Evolutionary conservation across 1,140 invertebrate species (phyloP), one percentile per base, ranked within the genome.

Genomic region (Oreohelix idahoensis): DNA sequence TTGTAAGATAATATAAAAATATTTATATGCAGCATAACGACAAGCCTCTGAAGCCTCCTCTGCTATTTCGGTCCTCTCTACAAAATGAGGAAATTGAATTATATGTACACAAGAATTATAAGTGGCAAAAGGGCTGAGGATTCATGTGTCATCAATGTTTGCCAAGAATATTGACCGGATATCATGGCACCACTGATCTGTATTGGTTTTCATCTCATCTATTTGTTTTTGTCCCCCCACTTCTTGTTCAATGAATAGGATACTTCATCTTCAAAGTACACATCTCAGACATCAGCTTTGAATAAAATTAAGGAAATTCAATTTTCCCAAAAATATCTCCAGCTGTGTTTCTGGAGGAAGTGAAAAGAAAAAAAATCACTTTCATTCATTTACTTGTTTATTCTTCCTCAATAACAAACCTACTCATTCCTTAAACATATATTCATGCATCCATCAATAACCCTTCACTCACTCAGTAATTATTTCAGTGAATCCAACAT

Each of bases 61-160:
- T 13, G 23, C 71, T 8, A 42, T 74, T 49, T 49, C 71, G 4
- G 5, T 39, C 71, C 71, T 39, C 71, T n/a, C 29, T 42, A 74
- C 32, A 74, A 8, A 42, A 26, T 42, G 29, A 42, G 20, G 38
- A 49, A 74, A 74, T 42, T 49, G 39, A 74, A 42, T 74, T 42
- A 74, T 42, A n/a, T 49, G 71, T 32, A 42, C 71, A 39, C 71
- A 74, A 49, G 71, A 49, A 74, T 39, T 74, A 74, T 39, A 39
- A 49, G 17, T 5, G 11, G 71, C 71, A 74, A 49, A 42, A 74
- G 71, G 42, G 38, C 38, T 74, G 42, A 49, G 11, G 23, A 39
- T 74, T n/a, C 71, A 42, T 74, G 38, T 39, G 71, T 74, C 77
- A 53, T 53, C 13, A 15, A 20, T 66, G 63, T 66, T 66, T 66